Base-by-base conservation (phyloP, 1,140 invertebrate genomes). In the Trypoxylus dichotomus region DNA sequence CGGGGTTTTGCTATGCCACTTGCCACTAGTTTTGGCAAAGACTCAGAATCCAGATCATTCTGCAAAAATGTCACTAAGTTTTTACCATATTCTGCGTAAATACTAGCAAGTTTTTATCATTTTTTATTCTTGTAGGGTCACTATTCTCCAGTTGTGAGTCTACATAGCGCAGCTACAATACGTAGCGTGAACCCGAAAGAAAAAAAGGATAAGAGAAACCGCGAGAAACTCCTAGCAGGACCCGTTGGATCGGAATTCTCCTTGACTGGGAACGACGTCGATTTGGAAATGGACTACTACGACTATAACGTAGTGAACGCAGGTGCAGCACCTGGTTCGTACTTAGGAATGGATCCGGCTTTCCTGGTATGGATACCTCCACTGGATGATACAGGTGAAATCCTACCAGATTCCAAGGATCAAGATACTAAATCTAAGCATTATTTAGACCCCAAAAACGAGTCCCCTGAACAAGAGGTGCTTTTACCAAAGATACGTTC, bases 321-420 rank as follows among this genome's bases (percentile, higher is more conserved):
- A 75, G 92, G 92, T 68, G 92, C 93, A 3, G 93, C 91, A n/a
- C 94, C 94, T 1, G 95, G 94, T 21, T 88, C 87, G 6, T 94
- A 94, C 82, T 86, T 95, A 75, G 94, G 94, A 3, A 95, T 96
- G 93, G 95, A 96, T 86, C 94, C 95, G 1, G 93, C 94, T 0
- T 94, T 94, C 84, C 87, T 95, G 71, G 92, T 96, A 0, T 96
- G 94, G 94, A 95, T 95, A 74, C 94, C 95, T 25, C 94, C 94
- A 0, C 88, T 94, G 6, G 91, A 92, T 79, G 91, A 91, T 76
- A 88, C 77, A 1, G 85, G 84, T 8, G 85, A 86, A 77, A 84
- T 85, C 71, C 76, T 85, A 7, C 81, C 83, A 1, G 32, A 37
- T 37, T 37, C 32, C 10, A 79, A 79, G 74, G 83, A 85, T 58